Percentiles rank a stretch among this genome's conserved stretches.
Conservation (phyloP, 1,140 invertebrate species). For the Drosophila murphyi region DNA sequence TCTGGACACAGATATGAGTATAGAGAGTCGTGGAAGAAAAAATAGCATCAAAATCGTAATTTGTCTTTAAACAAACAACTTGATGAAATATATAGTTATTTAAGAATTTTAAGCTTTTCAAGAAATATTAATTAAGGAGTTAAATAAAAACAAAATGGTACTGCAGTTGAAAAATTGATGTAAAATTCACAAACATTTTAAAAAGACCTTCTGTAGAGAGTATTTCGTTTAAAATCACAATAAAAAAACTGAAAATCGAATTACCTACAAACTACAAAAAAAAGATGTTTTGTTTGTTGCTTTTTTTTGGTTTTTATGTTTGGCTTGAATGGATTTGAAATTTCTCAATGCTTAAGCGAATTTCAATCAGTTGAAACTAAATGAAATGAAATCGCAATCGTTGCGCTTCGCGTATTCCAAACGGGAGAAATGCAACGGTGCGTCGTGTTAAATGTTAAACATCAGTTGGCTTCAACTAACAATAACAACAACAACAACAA, state of each 20-base stretch:
- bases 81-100: too few relatives aligned
- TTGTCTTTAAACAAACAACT: too few relatives aligned
- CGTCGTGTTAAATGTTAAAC: conserved; percentile 25
- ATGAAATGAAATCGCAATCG: conserved; percentile 15
- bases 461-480: conserved; percentile 8
- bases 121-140: too few relatives aligned
- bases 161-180: too few relatives aligned
- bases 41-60: too few relatives aligned
- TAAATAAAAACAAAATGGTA: too few relatives aligned
- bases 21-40: too few relatives aligned
- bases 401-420: conserved; percentile 7
- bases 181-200: too few relatives aligned
- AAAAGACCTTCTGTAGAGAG: too few relatives aligned
- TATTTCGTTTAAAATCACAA: too few relatives aligned
- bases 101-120: too few relatives aligned
- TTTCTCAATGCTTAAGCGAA: conserved; percentile 4
- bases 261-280: neutral
- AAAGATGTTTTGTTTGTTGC: neutral
- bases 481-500: conserved; percentile 5
- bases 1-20: too few relatives aligned
- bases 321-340: conserved; percentile 3
- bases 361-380: conserved; percentile 12
- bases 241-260: neutral
- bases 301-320: neutral
- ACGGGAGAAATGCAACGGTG: conserved; percentile 20